phyloP scores from a whole-genome alignment of 2,113 vertebrate genomes.

The Apeltes quadracus region DNA sequence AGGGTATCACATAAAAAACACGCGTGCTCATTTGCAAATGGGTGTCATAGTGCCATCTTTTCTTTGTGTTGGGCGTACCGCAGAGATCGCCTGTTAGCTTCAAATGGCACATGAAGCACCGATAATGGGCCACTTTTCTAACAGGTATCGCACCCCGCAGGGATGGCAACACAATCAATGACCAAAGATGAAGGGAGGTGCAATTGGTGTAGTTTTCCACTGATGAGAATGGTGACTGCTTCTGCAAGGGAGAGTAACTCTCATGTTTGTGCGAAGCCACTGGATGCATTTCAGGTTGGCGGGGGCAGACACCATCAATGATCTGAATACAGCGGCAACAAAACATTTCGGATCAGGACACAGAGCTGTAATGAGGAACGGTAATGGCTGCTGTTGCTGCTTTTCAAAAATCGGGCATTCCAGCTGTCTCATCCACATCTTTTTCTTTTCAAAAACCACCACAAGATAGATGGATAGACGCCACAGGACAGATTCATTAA shows the following conservation, averaged over 20 bases:
- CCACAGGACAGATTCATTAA: constrained; percentile 4
- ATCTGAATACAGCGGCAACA: background rate
- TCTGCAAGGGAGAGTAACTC: constrained; percentile 30
- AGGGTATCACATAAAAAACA: background rate
- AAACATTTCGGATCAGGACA: background rate
- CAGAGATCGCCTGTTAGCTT: background rate
- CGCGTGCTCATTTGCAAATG: constrained; percentile 1
- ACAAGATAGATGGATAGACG: too few species aligned
- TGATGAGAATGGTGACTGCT: background rate
- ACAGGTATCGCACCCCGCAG: constrained; percentile 14
- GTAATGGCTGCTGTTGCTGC: background rate
- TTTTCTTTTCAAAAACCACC: too few species aligned
- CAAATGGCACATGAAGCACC: background rate
- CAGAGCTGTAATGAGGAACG: background rate
- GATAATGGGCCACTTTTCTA: constrained; percentile 19
- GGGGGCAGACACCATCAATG: constrained; percentile 17
- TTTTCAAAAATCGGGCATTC: background rate
- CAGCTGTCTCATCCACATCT: too few species aligned
- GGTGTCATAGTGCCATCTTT: background rate
- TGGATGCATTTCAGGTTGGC: constrained; percentile 24
- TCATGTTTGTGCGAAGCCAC: constrained; percentile 42
- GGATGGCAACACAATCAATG: constrained; percentile 37
- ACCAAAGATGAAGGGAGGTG: constrained; percentile 53
- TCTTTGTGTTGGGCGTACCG: constrained; percentile 4
- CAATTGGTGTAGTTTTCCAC: constrained; percentile 28